These are phyloP conservation scores for Glaucomys volans DNA, from an alignment of 2,113 vertebrate species.

Conservation along the genomic window DNA sequence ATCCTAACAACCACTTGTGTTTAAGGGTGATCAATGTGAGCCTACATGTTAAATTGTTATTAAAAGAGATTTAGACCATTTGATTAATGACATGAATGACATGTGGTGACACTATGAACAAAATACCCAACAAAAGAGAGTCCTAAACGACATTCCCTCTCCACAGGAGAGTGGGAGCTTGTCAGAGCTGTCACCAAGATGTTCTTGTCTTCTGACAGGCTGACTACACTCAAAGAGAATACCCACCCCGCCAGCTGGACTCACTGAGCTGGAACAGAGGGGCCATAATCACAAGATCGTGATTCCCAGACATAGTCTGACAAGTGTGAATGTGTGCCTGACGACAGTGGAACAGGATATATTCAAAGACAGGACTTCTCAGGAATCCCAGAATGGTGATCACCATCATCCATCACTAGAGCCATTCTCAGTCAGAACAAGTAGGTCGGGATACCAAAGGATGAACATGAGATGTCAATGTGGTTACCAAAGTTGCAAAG, in stretches of 20 bases:
- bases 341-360: background rate
- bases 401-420: background rate
- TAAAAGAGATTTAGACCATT: background rate
- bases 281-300: background rate
- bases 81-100: background rate
- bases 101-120: background rate
- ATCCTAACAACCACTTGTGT: background rate
- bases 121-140: background rate
- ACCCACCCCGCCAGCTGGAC: conserved; percentile 44
- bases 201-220: conserved; percentile 48
- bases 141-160: background rate
- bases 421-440: background rate
- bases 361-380: conserved; percentile 30
- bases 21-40: background rate
- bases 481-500: background rate
- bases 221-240: background rate
- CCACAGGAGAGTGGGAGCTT: background rate
- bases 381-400: background rate
- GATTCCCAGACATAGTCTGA: background rate
- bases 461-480: background rate
- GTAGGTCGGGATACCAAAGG: background rate
- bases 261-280: conserved; percentile 6
- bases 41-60: background rate
- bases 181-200: background rate
- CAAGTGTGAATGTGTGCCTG: background rate